A percentile compares a stretch with the other conserved stretches of the same genome.
phyloP scores from a whole-genome alignment of 2,797 vertebrate species.

The Anniella stebbinsi region DNA sequence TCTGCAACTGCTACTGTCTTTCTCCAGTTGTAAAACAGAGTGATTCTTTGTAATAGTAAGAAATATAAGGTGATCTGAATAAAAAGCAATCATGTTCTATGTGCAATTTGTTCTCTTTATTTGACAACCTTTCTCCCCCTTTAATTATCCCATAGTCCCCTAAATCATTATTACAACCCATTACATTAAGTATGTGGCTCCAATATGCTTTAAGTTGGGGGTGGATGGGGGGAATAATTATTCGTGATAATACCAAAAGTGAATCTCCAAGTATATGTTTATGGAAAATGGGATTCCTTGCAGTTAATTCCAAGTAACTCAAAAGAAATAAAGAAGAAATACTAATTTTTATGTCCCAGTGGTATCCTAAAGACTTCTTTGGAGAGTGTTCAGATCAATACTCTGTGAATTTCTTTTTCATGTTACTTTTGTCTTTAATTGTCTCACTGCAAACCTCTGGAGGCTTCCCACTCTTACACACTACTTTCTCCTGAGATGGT shows the following conservation, averaged over 20 bases:
- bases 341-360: no score
- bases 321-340: no score
- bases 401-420: neutral
- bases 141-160: conserved; percentile 30
- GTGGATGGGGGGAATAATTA: neutral
- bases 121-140: neutral
- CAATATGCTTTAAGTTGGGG: neutral
- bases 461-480: neutral
- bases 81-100: neutral
- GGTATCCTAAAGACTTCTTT: neutral
- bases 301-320: no score
- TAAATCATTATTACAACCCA: conserved; percentile 45
- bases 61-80: neutral
- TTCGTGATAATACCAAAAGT: neutral
- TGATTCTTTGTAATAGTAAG: neutral
- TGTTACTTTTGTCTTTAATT: neutral
- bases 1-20: no score
- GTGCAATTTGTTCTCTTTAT: neutral
- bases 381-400: no score
- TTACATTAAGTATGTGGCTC: neutral
- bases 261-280: neutral
- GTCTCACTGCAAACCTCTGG: neutral
- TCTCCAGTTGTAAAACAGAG: neutral
- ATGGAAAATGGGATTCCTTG: no score
- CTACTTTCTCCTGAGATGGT: neutral